Percentiles rank a stretch among this genome's conserved stretches.
phyloP scores from a whole-genome alignment of 2,113 vertebrate species.

The Oncorhynchus mykiss region DNA sequence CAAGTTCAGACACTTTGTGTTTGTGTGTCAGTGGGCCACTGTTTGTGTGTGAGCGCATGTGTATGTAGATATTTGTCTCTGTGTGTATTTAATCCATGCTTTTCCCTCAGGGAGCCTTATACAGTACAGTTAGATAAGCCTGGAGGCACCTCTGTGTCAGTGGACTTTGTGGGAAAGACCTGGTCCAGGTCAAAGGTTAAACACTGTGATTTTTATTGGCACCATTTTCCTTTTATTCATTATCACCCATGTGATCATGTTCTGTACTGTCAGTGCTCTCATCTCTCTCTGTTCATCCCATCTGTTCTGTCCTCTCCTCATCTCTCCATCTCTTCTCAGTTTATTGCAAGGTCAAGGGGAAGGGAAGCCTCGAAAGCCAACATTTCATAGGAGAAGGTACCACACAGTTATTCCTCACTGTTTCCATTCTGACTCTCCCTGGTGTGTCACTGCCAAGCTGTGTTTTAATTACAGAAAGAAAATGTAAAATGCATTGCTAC shows the following conservation, averaged over 20 bases:
- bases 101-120: not conserved
- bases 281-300: not conserved
- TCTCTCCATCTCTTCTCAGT: constrained; percentile 76
- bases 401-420: constrained; percentile 1
- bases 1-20: not conserved
- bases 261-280: not conserved
- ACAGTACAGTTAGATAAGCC: not conserved
- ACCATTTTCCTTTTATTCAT: not conserved
- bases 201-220: not conserved
- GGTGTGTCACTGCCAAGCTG: not conserved
- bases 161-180: constrained; percentile 6
- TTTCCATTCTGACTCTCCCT: not conserved
- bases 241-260: not conserved
- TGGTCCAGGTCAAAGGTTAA: not conserved
- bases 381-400: constrained; percentile 76
- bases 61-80: not conserved
- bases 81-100: not conserved
- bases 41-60: not conserved
- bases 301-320: constrained; percentile 59
- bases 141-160: not conserved
- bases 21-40: not conserved
- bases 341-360: constrained; percentile 81
- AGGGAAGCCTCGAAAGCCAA: constrained; percentile 70
- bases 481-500: not conserved
- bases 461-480: not conserved